Base-by-base conservation (phyloP, 2,888 invertebrate genomes). In the Agrotis segetum region DNA sequence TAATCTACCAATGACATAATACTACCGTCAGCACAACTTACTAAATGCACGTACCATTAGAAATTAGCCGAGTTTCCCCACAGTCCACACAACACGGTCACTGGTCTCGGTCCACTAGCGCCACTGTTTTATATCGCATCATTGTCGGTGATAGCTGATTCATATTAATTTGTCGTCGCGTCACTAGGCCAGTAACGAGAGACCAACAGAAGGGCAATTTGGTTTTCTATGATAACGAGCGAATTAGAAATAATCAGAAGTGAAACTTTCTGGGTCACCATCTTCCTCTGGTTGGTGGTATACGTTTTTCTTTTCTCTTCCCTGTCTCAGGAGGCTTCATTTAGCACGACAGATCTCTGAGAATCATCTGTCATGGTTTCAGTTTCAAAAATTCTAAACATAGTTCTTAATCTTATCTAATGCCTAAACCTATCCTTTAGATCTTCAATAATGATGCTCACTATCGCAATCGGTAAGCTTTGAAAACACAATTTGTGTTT, bases 61-160 rank as follows among this genome's bases (percentile, higher is more conserved):
- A 75, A 80, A 81, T 66, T 66, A 77, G 49, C 44, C 82, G 68
- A 75, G 74, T 75, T 77, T 69, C 67, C 74, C 67, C 64, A 63
- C 78, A 34, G n/a, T 67, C 56, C 14, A 34, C 34, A 40, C 40
- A 74, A 61, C 59, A 40, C 80, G 79, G 79, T 82, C 73, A 84
- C 71, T 52, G 75, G 80, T 52, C 69, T 34, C 77, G 85, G 77
- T 82, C 76, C 77, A 76, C 61, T 67, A 76, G 70, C 63, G 56
- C 49, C 67, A 53, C 66, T 68, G 68, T 71, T 76, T 52, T 55
- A 46, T 58, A 55, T 17, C 60, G 59, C 76, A 72, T 82, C 70
- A 77, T 71, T 81, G 71, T 70, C 47, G 74, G 78, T 66, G 79
- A 86, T 81, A 79, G 80, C 73, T 79, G 72, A 73, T 72, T 83